Evolutionary conservation across 2,113 vertebrate genomes (phyloP), one percentile per base, ranked within the genome.

Genomic region (Pelobates fuscus): DNA sequence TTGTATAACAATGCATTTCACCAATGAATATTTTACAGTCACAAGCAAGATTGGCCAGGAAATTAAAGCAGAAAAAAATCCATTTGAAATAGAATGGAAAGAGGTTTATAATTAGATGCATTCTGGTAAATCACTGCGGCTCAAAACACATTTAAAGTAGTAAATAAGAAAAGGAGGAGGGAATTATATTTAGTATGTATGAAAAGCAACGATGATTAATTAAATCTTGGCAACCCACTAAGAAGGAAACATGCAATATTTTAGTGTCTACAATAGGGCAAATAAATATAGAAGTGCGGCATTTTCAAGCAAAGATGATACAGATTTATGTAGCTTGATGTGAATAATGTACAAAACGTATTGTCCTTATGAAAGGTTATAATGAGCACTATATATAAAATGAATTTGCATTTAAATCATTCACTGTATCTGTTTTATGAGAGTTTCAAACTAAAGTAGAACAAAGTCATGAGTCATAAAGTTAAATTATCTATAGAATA

Each of bases 171-270:
- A 60, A 46, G 61, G 55, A 60, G 67, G 63, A 74, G n/a, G 71
- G 62, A 74, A 62, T 60, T n/a, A 77, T 68, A 67, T 68, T 77
- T 77, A 61, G 55, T 52, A 61, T 54, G 27, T 46, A 77, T 67
- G n/a, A 77, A 68, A 77, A 77, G 54, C 73, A 60, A 61, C 64
- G 26, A 37, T 68, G 68, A 77, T 77, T 77, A 77, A 77, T 77
- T 32, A 27, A 68, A 77, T 58, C 55, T 25, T 77, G 73, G 73
- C 73, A 52, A 49, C 15, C 23, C 8, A 32, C 73, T 64, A 77
- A 37, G 21, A 61, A 77, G 27, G 25, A 25, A 60, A 27, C 20
- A 49, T 68, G 55, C 2, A 46, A n/a, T 59, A 67, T 59, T 70
- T 76, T 37, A 76, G 29, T 24, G 26, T 67, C 65, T 29, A 18